These are phyloP conservation scores for Byasa hedistus DNA, from an alignment of 2,888 invertebrate species.

Conservation along the genomic window DNA sequence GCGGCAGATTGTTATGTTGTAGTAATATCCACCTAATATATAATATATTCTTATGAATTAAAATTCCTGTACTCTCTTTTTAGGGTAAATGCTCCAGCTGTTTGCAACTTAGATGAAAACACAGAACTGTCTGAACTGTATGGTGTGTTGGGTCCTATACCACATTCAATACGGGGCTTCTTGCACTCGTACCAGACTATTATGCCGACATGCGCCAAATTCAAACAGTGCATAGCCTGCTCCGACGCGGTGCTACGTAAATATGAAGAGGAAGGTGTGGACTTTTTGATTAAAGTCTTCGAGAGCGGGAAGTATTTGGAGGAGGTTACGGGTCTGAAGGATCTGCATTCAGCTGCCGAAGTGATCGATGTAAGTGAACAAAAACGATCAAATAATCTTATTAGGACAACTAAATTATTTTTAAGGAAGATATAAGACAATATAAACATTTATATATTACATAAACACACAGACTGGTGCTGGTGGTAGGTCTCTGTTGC, in stretches of 20 bases:
- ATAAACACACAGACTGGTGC: too few relatives aligned
- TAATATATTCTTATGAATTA: too few relatives aligned
- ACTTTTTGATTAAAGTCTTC: constrained; percentile 89
- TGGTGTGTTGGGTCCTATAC: constrained; percentile 89
- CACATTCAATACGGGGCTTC: constrained; percentile 96
- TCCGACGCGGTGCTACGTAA: constrained; percentile 78
- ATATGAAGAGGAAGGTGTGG: constrained; percentile 77
- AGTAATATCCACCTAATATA: too few relatives aligned
- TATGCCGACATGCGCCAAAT: constrained; percentile 91
- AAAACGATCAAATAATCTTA: not conserved
- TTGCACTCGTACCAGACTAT: constrained; percentile 90
- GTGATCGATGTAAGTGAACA: constrained; percentile 76
- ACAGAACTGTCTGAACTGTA: constrained; percentile 54
- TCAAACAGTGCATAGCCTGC: constrained; percentile 95
- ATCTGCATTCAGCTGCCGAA: constrained; percentile 81
- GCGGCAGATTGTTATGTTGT: too few relatives aligned
- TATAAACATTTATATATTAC: not conserved
- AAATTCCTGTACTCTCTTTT: constrained; percentile 30
- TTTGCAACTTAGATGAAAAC: constrained; percentile 70
- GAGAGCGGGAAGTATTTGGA: constrained; percentile 91
- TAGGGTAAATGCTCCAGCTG: constrained; percentile 84
- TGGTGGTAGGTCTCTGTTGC: too few relatives aligned
- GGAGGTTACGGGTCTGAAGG: constrained; percentile 89
- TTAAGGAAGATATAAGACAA: too few relatives aligned
- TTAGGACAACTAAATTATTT: not conserved